Evolutionary conservation across 2,888 invertebrate species (phyloP), one percentile per base, ranked within the genome.

Genomic region (Melinopterus prodromus): DNA sequence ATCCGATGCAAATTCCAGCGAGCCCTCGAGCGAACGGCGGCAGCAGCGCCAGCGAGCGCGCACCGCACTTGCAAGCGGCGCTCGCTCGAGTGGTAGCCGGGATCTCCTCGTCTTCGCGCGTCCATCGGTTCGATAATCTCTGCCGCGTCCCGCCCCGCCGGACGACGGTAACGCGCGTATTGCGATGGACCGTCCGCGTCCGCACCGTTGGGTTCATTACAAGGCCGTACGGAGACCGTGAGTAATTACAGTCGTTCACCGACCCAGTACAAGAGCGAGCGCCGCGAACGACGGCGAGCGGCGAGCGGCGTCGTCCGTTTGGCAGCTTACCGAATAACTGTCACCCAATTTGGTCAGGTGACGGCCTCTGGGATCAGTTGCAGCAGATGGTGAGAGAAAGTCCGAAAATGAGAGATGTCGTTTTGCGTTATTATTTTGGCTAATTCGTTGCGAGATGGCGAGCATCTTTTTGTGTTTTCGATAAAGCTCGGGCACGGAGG

Each of bases 151-250:
- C 53, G 53, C 53, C 53, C 53, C 53, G 53, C 53, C 12, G 53
- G 53, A 53, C 53, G 53, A 53, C 53, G 53, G 53, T 6, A 53
- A 53, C 53, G 53, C 53, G 53, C 53, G 53, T 53, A 53, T 53
- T 53, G 53, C 53, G 53, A 53, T 53, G 53, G 53, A 71, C 26
- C 74, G 26, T 26, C 74, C 53, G 74, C 74, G 26, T 26, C 74
- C 53, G 74, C 16, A 53, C 53, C 53, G 78, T 71, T 71, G 80
- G 69, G 80, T 80, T 80, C 80, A 80, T 78, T 76, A 78, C 80
- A 80, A 80, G 80, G 80, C 77, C 80, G 80, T 78, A 76, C 76
- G 78, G 70, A 80, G 80, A 78, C 80, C 80, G 78, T 78, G 80
- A 80, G 80, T 78, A 80, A 80, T 80, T 80, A 53, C 53, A 53